Base-by-base conservation (phyloP, 2,113 vertebrate species). In the Onychorhynchus coronatus region DNA sequence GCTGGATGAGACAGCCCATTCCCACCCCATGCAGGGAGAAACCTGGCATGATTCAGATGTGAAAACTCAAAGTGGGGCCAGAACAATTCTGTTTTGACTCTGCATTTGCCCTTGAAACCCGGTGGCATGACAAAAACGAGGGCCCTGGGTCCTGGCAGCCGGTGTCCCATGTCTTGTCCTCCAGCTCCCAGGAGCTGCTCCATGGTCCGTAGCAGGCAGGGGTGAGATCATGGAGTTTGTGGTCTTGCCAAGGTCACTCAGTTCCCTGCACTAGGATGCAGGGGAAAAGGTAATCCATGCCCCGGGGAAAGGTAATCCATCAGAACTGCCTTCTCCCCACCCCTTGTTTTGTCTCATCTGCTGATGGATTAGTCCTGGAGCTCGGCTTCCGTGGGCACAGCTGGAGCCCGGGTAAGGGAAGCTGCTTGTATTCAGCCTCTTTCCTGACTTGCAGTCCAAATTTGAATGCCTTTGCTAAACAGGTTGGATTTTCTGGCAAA, bases 151-250 rank as follows among this genome's bases (percentile, higher is more conserved):
- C 46, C 59, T 89, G 74, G 58, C 37, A 68, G 55, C 13, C 63
- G 13, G 20, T 3, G 79, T 44, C 46, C 47, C 46, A 19, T 8
- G 9, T 25, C 33, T 44, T 39, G 55, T 71, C 50, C 18, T 55
- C 25, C 6, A 3, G 12, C 46, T 85, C 39, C 39, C 35, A 35
- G 50, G 56, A 82, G 15, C 46, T 92, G 91, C 68, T 71, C 42
- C 21, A 1, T 3, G 17, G 14, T 30, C 66, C 0, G 0, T 12
- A 14, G 33, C 11, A 5, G 46, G 18, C 1, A 12, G 11, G 0
- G 0, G 11, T 77, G 78, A 92, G 74, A 66, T 85, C 63, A 15
- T 3, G 20, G 42, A 17, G 23, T 62, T 44, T 65, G 42, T 33
- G 59, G 25, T 61, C 47, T 37, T 87, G 70, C 74, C 73, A 75